Conservation (phyloP, 2,797 vertebrate species). For the Apogon hyalosoma region DNA sequence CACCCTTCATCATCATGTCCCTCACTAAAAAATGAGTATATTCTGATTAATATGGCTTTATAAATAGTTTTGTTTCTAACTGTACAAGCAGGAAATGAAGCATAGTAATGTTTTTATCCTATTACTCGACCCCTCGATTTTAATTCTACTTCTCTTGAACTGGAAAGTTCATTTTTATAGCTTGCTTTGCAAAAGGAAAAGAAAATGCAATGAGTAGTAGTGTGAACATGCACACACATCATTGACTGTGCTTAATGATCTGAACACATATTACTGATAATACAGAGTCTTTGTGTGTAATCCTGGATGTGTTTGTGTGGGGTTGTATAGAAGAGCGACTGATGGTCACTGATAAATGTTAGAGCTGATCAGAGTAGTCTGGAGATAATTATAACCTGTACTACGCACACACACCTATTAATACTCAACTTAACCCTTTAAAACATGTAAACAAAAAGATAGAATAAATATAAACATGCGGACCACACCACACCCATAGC, state of each 20-base stretch:
- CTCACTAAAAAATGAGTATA: constrained; percentile 3
- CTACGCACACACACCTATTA: constrained; percentile 63
- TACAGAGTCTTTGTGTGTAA: constrained; percentile 15
- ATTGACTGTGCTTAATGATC: constrained; percentile 43
- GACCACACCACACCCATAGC: constrained; percentile 45
- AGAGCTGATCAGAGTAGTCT: constrained; percentile 82
- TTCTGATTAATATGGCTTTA: constrained; percentile 4
- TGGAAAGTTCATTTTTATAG: constrained; percentile 90
- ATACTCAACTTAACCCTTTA: constrained; percentile 57
- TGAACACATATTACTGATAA: constrained; percentile 41
- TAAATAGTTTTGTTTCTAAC: constrained; percentile 10
- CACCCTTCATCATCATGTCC: neutral
- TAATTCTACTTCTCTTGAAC: constrained; percentile 89
- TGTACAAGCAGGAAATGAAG: constrained; percentile 11
- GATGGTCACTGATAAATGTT: constrained; percentile 90
- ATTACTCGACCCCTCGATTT: constrained; percentile 74
- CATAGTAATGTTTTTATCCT: constrained; percentile 8
- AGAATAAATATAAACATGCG: constrained; percentile 30
- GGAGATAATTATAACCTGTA: constrained; percentile 84
- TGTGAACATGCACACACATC: constrained; percentile 28
- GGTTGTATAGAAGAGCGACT: constrained; percentile 84
- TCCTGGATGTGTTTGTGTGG: constrained; percentile 19
- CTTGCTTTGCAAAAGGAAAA: constrained; percentile 88
- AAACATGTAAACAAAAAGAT: constrained; percentile 26
- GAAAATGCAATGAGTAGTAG: constrained; percentile 66